phyloP scores from a whole-genome alignment of 2,888 invertebrate genomes.

The Melieria picta region DNA sequence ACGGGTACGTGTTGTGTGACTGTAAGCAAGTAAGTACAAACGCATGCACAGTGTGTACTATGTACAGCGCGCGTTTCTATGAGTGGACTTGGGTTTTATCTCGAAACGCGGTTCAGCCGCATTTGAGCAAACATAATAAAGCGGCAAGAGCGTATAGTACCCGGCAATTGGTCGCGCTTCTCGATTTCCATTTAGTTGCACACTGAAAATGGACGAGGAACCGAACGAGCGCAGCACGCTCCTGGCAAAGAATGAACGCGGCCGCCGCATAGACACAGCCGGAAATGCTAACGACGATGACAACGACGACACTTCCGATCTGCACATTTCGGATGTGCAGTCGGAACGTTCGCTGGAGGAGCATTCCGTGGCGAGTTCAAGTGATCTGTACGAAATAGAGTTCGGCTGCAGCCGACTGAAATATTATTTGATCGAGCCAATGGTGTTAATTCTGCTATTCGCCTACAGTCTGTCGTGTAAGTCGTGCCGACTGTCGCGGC shows the following conservation, averaged over 20 bases:
- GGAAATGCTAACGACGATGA: conserved; percentile 9
- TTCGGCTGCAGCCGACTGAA: conserved; percentile 27
- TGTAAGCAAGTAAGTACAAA: no score
- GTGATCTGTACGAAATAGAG: conserved; percentile 10
- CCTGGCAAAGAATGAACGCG: conserved; percentile 33
- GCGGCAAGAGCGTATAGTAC: no score
- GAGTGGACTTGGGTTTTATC: no score
- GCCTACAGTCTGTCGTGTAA: conserved; percentile 60
- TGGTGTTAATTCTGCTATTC: conserved; percentile 58
- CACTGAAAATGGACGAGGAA: conserved; percentile 26
- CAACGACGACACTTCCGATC: conserved; percentile 1
- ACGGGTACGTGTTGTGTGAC: no score
- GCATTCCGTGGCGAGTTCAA: conserved; percentile 29
- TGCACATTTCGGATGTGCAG: not conserved
- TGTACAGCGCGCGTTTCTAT: no score
- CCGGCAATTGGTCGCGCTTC: no score
- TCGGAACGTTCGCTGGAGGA: not conserved
- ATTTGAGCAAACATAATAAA: no score
- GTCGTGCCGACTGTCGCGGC: not conserved
- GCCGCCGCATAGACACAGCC: conserved; percentile 4
- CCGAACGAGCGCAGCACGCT: conserved; percentile 40
- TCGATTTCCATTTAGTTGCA: conserved; percentile 1
- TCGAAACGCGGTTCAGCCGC: no score
- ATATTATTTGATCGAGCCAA: conserved; percentile 54
- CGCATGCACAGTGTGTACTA: no score